These are phyloP conservation scores for Erebia aethiops DNA, from an alignment of 2,888 invertebrate genomes.

Conservation along the genomic window DNA sequence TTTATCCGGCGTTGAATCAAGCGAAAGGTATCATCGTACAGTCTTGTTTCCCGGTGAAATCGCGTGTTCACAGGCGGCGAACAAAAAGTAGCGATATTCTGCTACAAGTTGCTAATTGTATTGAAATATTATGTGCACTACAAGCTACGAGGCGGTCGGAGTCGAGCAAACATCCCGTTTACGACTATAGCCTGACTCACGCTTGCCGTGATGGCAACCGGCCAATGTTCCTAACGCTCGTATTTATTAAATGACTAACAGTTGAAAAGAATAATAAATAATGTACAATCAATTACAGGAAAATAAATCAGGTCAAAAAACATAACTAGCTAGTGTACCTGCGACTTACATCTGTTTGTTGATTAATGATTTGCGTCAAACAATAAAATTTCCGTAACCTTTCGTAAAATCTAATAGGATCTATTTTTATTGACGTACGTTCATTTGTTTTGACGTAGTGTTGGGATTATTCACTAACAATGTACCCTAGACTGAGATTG, in stretches of 20 bases:
- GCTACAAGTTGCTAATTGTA: conserved; percentile 66
- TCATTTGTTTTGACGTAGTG: background rate
- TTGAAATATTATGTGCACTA: conserved; percentile 57
- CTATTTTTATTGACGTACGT: background rate
- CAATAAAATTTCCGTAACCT: too few species aligned
- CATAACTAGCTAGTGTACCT: background rate
- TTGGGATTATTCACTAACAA: background rate
- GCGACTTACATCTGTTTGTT: background rate
- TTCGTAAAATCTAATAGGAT: background rate
- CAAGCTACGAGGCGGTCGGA: conserved; percentile 45
- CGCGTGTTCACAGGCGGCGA: conserved; percentile 71
- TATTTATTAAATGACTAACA: conserved; percentile 51
- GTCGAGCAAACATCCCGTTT: conserved; percentile 53
- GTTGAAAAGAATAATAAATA: conserved; percentile 40
- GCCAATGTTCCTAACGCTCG: conserved; percentile 63
- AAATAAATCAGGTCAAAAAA: conserved; percentile 32
- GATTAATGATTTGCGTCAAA: background rate
- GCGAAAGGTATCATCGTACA: conserved; percentile 76
- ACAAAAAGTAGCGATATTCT: conserved; percentile 65
- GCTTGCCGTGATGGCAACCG: conserved; percentile 62
- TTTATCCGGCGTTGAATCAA: conserved; percentile 70
- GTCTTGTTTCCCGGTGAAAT: conserved; percentile 74
- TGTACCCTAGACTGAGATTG: background rate
- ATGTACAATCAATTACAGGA: conserved; percentile 35
- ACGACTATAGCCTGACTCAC: conserved; percentile 53